Evolutionary conservation across 2,797 vertebrate species (phyloP), one percentile per base, ranked within the genome.

Genomic region (Cygnus olor): DNA sequence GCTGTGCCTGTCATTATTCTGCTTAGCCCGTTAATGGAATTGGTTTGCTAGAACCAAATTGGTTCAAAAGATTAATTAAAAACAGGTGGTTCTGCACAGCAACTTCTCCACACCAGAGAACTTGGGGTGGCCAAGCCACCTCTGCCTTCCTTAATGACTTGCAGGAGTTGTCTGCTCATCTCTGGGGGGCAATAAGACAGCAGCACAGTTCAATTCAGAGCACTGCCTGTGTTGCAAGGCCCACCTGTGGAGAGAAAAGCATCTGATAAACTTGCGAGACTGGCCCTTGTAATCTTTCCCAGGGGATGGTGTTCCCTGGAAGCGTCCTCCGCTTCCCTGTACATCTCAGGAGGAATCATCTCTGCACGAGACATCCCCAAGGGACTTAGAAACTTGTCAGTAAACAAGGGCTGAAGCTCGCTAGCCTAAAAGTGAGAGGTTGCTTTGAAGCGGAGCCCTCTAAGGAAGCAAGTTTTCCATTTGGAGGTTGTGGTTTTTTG

Each of bases 1-100:
- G 92, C 93, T 95, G 89, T 93, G 89, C 89, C 70, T 88, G 49
- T 93, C 86, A 88, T 96, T 94, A 90, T 93, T 95, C 91, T 91
- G 86, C 91, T 92, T 69, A 94, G 84, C 40, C 73, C 73, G 42
- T 65, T 95, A 95, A 95, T 80, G 38, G 81, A 94, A 94, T 92
- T 80, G 56, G 71, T 85, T 95, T 90, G 54, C 83, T 84, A 88
- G 34, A 94, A 92, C 57, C 78, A 88, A 89, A 93, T 28, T 86
- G 53, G 76, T 82, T 92, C 82, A 96, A 91, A 76, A 92, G 76
- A 93, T 92, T 91, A 95, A 94, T 95, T 90, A 93, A 95, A 90
- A 90, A n/a, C 73, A 94, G 76, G 73, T 94, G 93, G 27, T 70
- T 69, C 61, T 79, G n/a, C 27, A 7, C 57, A 85, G 78, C 12